Percentiles rank a stretch among this genome's conserved stretches.
Conservation (phyloP, 2,797 vertebrate genomes). For the Pteronotus mesoamericanus region DNA sequence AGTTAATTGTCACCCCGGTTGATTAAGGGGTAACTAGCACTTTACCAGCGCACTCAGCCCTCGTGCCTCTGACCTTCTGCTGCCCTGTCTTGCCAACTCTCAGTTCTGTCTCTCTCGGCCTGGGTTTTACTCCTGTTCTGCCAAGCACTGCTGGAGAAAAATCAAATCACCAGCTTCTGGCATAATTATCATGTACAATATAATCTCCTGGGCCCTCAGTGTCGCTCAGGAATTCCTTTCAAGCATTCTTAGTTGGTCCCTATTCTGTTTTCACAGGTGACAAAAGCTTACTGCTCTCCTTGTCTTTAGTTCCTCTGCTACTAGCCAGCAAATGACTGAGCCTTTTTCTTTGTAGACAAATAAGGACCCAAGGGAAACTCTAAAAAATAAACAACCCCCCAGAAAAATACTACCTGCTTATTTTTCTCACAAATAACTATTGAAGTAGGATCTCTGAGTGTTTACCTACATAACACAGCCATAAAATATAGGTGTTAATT, state of each 20-base stretch:
- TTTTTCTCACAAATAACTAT: neutral
- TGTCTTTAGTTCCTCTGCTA: neutral
- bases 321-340: neutral
- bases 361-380: neutral
- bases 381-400: neutral
- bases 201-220: neutral
- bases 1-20: neutral
- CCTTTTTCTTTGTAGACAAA: neutral
- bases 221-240: neutral
- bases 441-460: neutral
- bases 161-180: neutral
- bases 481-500: neutral
- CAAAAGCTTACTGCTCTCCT: neutral
- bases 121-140: neutral
- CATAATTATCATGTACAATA: neutral
- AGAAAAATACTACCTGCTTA: neutral
- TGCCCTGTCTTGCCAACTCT: neutral
- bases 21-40: neutral
- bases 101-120: neutral
- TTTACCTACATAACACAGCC: neutral
- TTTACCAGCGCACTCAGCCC: neutral
- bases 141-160: constrained; percentile 13
- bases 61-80: neutral
- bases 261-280: neutral
- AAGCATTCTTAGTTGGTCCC: neutral